phyloP scores from a whole-genome alignment of 2,797 vertebrate genomes.

The Chelon labrosus region DNA sequence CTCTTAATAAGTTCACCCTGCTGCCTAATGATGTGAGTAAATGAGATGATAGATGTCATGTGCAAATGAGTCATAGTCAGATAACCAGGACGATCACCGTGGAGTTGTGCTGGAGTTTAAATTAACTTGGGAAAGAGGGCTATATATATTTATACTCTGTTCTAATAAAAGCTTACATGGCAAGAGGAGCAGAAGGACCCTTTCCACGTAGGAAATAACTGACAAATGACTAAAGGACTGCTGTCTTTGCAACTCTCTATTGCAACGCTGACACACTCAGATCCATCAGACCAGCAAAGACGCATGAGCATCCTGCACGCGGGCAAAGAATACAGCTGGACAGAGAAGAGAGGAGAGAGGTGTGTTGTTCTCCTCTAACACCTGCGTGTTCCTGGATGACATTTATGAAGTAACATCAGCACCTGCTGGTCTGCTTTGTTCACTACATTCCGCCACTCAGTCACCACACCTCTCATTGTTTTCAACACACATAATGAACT shows the following conservation, averaged over 20 bases:
- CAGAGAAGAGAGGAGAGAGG: background rate
- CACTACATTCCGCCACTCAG: conserved; percentile 16
- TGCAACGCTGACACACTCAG: conserved; percentile 26
- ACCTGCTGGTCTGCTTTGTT: conserved; percentile 36
- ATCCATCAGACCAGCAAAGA: conserved; percentile 40
- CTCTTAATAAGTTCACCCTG: conserved; percentile 19
- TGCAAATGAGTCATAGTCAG: conserved; percentile 22
- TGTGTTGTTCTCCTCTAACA: conserved; percentile 2
- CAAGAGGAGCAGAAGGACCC: too few relatives aligned
- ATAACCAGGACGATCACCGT: conserved; percentile 12
- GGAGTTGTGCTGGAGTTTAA: background rate
- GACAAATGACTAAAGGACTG: conserved; percentile 25
- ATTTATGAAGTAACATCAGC: conserved; percentile 40
- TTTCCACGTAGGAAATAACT: too few relatives aligned
- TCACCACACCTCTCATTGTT: background rate
- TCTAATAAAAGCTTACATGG: too few relatives aligned
- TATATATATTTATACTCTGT: too few relatives aligned
- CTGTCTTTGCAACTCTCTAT: conserved; percentile 32
- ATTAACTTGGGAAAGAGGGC: too few relatives aligned
- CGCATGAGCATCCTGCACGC: conserved; percentile 13
- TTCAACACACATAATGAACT: background rate
- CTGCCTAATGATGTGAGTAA: conserved; percentile 26
- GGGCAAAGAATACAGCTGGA: conserved; percentile 38
- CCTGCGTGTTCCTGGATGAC: conserved; percentile 21
- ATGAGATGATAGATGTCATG: conserved; percentile 12